Percentiles rank a stretch among this genome's conserved stretches.
Evolutionary conservation across 2,888 invertebrate species (phyloP).

Genomic region (Autographa gamma): DNA sequence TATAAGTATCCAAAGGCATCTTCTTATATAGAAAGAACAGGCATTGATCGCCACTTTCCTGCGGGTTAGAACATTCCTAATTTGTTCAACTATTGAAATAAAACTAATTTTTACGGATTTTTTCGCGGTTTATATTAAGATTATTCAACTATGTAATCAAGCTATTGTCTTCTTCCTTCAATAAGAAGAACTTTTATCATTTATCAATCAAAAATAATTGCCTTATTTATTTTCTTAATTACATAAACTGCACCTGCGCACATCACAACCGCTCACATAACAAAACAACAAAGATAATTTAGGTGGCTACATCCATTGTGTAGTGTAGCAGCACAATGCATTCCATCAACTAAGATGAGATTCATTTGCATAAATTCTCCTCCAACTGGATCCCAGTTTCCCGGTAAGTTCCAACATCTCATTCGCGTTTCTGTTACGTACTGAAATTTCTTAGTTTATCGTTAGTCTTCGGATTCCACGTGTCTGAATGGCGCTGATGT

Average conservation of each 20-base stretch:
- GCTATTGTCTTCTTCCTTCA: too few relatives aligned
- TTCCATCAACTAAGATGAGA: conserved; percentile 72
- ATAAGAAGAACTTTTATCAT: too few relatives aligned
- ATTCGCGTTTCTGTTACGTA: conserved; percentile 54
- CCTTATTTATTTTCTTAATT: not conserved
- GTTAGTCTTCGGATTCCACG: conserved; percentile 20
- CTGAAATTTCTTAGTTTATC: conserved; percentile 55
- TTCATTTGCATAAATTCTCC: conserved; percentile 76
- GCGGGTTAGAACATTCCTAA: not conserved
- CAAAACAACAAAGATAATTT: conserved; percentile 61
- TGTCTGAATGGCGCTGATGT: conserved; percentile 21
- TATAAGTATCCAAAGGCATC: not conserved
- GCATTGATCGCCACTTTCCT: not conserved
- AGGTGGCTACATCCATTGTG: conserved; percentile 60
- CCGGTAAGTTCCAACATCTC: conserved; percentile 57
- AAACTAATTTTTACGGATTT: too few relatives aligned
- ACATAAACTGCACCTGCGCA: not conserved
- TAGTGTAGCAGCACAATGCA: conserved; percentile 64
- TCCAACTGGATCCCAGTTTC: conserved; percentile 63
- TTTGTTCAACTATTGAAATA: too few relatives aligned
- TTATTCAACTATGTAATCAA: too few relatives aligned
- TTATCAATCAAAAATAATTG: not conserved
- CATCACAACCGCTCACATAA: conserved; percentile 23
- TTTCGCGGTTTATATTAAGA: too few relatives aligned
- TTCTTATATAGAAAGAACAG: not conserved